Percentiles rank a stretch among this genome's conserved stretches.
Conservation (phyloP, 2,797 vertebrate genomes). For the Cossypha niveicapilla region DNA sequence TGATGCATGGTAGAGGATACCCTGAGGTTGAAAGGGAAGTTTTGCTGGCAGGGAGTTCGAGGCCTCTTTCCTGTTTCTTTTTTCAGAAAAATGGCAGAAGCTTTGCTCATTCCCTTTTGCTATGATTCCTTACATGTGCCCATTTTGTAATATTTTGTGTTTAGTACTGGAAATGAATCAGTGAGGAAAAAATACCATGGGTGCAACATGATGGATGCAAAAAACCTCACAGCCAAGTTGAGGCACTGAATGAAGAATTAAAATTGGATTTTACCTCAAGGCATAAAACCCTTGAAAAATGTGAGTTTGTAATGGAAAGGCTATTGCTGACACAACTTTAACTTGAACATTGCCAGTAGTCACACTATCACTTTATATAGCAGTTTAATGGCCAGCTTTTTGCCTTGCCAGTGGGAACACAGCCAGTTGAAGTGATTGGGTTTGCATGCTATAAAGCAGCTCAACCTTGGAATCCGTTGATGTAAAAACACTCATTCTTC, state of each 20-base stretch:
- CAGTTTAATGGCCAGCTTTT: slow-evolving; percentile 48
- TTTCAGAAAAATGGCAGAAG: background rate
- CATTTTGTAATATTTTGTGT: background rate
- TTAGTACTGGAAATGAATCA: slow-evolving; percentile 9
- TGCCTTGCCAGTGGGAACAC: slow-evolving; percentile 7
- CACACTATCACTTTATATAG: slow-evolving; percentile 48
- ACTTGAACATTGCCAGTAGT: slow-evolving; percentile 32
- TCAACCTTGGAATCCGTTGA: slow-evolving; percentile 8
- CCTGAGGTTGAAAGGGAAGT: slow-evolving; percentile 18
- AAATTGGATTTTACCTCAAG: slow-evolving; percentile 24
- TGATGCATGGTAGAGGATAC: background rate
- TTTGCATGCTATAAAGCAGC: slow-evolving; percentile 33
- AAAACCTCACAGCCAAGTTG: background rate
- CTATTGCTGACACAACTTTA: slow-evolving; percentile 57
- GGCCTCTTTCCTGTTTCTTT: background rate
- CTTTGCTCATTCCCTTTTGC: background rate
- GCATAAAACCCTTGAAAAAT: slow-evolving; percentile 39
- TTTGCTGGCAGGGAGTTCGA: background rate
- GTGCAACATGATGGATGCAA: slow-evolving; percentile 3
- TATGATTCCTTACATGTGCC: background rate
- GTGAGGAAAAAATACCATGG: background rate
- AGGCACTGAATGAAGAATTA: slow-evolving; percentile 20
- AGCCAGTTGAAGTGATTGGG: slow-evolving; percentile 25
- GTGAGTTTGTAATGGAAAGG: slow-evolving; percentile 26
- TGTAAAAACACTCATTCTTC: slow-evolving; percentile 30